Percentiles rank a stretch among this genome's conserved stretches.
Evolutionary conservation across 2,888 invertebrate genomes (phyloP).

Genomic region (Heliconius hortense): DNA sequence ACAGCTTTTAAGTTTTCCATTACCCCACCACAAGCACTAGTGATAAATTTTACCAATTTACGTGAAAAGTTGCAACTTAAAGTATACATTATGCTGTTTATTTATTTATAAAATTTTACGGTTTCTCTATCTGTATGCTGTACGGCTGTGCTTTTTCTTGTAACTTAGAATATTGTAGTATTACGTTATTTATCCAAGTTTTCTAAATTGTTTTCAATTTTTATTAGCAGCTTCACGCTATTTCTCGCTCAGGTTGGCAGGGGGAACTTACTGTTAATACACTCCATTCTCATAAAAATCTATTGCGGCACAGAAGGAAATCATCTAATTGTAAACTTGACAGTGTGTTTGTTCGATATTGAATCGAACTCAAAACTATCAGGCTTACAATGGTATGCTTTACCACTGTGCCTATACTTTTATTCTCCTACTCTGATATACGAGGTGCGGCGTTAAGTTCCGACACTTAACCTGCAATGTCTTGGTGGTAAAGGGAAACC

Average conservation of each 20-base stretch:
- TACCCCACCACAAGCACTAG: slow-evolving; percentile 6
- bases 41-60: slow-evolving; percentile 28
- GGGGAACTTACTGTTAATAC: too few species aligned
- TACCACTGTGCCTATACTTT: too few species aligned
- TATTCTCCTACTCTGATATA: not conserved
- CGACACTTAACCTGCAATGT: too few species aligned
- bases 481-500: too few species aligned
- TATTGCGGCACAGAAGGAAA: too few species aligned
- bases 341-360: too few species aligned
- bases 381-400: too few species aligned
- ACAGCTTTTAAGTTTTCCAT: slow-evolving; percentile 28
- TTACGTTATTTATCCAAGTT: not conserved
- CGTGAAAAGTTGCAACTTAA: slow-evolving; percentile 18
- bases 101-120: slow-evolving; percentile 2
- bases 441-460: too few species aligned
- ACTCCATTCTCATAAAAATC: too few species aligned
- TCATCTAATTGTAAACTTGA: too few species aligned
- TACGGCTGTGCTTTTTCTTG: not conserved
- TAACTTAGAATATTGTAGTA: not conserved
- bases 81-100: slow-evolving; percentile 13
- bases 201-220: not conserved
- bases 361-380: too few species aligned
- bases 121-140: slow-evolving; percentile 1
- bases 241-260: not conserved
- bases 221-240: not conserved